phyloP scores from a whole-genome alignment of 2,888 invertebrate genomes.

The Caenorhabditis sp. region DNA sequence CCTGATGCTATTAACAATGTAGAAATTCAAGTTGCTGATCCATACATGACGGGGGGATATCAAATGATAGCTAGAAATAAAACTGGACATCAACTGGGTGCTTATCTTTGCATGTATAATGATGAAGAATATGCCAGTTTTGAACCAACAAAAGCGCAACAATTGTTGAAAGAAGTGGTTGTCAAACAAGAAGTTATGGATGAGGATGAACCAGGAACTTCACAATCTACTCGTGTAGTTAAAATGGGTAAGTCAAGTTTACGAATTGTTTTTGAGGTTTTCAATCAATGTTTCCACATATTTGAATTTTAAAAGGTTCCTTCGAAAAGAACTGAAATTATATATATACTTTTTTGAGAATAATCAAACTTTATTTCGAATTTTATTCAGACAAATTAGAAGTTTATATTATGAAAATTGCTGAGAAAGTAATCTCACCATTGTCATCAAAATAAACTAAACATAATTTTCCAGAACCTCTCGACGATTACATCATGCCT shows the following conservation, averaged over 20 bases:
- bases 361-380: too few species aligned
- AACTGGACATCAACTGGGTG: not conserved
- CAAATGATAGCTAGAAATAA: constrained; percentile 5
- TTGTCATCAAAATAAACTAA: not conserved
- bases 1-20: not conserved
- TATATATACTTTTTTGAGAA: too few species aligned
- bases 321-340: too few species aligned
- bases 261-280: too few species aligned
- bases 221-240: not conserved
- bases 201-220: not conserved
- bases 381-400: too few species aligned
- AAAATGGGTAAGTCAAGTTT: too few species aligned
- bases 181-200: not conserved
- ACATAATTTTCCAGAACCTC: not conserved
- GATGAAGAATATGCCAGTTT: not conserved
- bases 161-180: not conserved
- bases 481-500: not conserved
- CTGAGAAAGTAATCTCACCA: not conserved
- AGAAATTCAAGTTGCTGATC: constrained; percentile 5
- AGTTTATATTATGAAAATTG: too few species aligned
- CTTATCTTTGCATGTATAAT: not conserved
- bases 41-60: not conserved
- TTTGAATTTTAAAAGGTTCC: too few species aligned
- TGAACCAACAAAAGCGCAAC: not conserved
- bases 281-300: too few species aligned